A percentile compares a stretch with the other conserved stretches of the same genome.
Evolutionary conservation across 2,888 invertebrate species (phyloP).

Genomic region (Tenthredo distinguenda): DNA sequence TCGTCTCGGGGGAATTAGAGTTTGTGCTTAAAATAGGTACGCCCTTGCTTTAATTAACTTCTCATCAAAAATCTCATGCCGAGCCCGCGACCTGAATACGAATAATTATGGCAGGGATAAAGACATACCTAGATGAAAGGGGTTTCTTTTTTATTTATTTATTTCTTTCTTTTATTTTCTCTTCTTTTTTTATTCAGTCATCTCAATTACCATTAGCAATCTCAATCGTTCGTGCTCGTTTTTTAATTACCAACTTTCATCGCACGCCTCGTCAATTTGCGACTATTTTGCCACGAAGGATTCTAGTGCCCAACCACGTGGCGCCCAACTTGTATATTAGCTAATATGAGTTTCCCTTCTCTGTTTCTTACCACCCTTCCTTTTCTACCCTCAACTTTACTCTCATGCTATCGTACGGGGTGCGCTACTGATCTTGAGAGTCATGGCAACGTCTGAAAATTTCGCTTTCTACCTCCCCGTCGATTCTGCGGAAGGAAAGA

Average conservation of each 20-base stretch:
- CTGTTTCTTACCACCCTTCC: background rate
- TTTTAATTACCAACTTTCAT: background rate
- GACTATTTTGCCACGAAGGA: conserved; percentile 6
- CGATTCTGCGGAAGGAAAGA: background rate
- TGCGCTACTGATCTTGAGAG: background rate
- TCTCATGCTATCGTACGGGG: background rate
- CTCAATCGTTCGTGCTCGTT: background rate
- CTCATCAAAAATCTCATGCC: conserved; percentile 43
- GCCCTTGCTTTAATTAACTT: conserved; percentile 43
- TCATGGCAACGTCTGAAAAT: background rate
- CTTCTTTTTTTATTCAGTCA: background rate
- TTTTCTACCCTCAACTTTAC: background rate
- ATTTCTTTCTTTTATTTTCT: background rate
- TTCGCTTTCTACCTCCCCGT: background rate
- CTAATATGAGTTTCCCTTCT: conserved; percentile 25
- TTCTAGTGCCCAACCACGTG: conserved; percentile 36
- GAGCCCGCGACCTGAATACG: conserved; percentile 39
- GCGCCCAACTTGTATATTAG: conserved; percentile 37
- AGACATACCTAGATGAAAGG: conserved; percentile 2
- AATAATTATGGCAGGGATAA: conserved; percentile 1
- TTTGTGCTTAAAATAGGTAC: conserved; percentile 39
- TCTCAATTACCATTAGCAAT: conserved; percentile 26
- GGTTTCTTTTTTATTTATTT: background rate
- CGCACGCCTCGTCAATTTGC: background rate
- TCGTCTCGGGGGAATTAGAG: conserved; percentile 31